Percentiles rank a stretch among this genome's conserved stretches.
phyloP scores from a whole-genome alignment of 2,113 vertebrate genomes.

The Meriones unguiculatus region DNA sequence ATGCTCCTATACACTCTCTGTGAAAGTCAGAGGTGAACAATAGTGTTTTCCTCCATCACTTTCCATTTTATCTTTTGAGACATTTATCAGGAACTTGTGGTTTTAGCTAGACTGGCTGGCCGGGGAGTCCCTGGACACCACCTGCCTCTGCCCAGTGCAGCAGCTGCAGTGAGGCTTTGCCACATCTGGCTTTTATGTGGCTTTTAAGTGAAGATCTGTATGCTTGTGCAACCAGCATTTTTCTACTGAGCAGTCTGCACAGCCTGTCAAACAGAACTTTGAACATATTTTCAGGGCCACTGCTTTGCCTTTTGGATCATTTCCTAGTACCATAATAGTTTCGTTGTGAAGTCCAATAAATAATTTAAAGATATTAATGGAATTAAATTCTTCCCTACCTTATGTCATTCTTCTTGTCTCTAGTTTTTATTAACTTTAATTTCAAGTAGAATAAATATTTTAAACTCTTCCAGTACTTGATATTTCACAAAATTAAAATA shows the following conservation, averaged over 20 bases:
- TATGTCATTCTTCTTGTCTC: neutral
- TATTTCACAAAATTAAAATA: neutral
- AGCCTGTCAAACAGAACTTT: neutral
- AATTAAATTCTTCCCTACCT: neutral
- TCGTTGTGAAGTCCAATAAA: neutral
- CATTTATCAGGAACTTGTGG: neutral
- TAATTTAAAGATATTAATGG: neutral
- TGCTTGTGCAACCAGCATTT: neutral
- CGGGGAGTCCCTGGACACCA: neutral
- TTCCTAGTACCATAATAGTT: neutral
- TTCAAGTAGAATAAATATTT: neutral
- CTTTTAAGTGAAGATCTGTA: neutral
- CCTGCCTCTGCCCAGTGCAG: neutral
- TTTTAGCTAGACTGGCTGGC: neutral
- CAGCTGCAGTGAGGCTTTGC: neutral
- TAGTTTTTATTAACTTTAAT: neutral
- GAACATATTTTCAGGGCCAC: neutral
- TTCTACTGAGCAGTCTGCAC: neutral
- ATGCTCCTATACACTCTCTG: neutral
- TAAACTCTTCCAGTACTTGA: neutral
- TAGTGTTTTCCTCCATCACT: neutral
- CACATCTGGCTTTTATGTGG: neutral
- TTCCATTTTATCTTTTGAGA: neutral
- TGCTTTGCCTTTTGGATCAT: neutral
- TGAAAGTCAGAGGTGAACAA: neutral